These are phyloP conservation scores for Thereva unica DNA, from an alignment of 2,888 invertebrate species.

Conservation along the genomic window DNA sequence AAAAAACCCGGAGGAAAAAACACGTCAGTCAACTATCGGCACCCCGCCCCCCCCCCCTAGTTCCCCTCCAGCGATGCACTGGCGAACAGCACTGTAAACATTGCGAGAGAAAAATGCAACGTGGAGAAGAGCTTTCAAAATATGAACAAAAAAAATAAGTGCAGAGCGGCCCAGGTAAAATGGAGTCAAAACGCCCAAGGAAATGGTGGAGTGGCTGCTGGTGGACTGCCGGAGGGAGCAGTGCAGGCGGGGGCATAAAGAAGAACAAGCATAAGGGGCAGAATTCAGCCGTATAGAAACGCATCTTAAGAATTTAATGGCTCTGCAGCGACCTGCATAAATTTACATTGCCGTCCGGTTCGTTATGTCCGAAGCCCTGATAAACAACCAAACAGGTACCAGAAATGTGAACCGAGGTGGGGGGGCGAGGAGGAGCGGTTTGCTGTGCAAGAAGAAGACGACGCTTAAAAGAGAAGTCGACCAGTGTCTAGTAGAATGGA, in stretches of 20 bases:
- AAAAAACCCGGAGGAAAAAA: neutral
- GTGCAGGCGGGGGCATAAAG: neutral
- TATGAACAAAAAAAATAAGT: neutral
- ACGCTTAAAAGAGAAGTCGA: no score
- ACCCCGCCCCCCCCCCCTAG: no score
- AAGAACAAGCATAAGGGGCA: neutral
- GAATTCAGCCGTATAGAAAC: neutral
- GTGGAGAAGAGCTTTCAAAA: neutral
- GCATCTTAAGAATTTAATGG: slow-evolving; percentile 24
- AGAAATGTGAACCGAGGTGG: neutral
- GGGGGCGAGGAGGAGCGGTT: neutral
- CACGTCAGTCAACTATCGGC: slow-evolving; percentile 5
- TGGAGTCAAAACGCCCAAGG: slow-evolving; percentile 10
- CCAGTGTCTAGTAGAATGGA: neutral
- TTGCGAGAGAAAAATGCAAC: neutral
- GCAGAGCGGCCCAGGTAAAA: neutral
- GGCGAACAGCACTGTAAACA: slow-evolving; percentile 27
- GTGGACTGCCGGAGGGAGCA: neutral
- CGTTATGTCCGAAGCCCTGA: neutral
- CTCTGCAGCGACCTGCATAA: slow-evolving; percentile 5
- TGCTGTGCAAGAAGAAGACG: neutral
- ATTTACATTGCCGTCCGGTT: slow-evolving; percentile 17
- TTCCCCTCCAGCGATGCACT: neutral
- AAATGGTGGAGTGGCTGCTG: neutral
- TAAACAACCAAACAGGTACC: neutral